These are phyloP conservation scores for Aphelocoma californica DNA, from an alignment of 2,797 vertebrate genomes.

Conservation along the genomic window DNA sequence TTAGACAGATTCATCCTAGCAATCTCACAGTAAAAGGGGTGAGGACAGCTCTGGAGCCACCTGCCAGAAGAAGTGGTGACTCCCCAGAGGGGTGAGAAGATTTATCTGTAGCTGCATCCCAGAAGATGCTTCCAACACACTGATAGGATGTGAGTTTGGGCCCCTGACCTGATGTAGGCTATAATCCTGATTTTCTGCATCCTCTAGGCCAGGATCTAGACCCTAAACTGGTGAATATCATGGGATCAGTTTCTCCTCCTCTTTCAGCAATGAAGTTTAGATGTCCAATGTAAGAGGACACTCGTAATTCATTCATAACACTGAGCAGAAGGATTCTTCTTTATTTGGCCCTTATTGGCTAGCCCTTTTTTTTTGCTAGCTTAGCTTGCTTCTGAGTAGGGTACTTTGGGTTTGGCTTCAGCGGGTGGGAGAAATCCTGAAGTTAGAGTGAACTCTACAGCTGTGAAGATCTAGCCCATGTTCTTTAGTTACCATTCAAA, in stretches of 20 bases:
- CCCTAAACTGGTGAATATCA: background rate
- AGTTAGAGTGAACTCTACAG: background rate
- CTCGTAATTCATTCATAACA: background rate
- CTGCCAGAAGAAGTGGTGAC: background rate
- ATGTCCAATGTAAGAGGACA: background rate
- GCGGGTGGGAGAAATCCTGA: background rate
- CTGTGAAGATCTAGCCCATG: background rate
- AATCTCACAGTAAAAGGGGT: background rate
- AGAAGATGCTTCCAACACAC: background rate
- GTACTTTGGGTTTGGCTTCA: background rate
- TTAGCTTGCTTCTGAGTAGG: background rate
- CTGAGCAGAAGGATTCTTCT: background rate
- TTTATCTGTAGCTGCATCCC: background rate
- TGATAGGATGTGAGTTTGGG: rapidly evolving
- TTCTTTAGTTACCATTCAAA: background rate
- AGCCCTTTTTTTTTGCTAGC: background rate
- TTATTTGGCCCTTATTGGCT: background rate
- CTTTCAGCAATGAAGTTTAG: background rate
- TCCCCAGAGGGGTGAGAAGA: background rate
- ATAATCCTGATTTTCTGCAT: background rate
- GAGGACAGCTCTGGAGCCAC: background rate
- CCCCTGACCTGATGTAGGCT: background rate
- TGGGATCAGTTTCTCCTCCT: background rate
- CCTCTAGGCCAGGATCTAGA: background rate
- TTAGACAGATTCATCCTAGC: background rate